Conservation (phyloP, 2,797 vertebrate species). For the Cryptoprocta ferox region DNA sequence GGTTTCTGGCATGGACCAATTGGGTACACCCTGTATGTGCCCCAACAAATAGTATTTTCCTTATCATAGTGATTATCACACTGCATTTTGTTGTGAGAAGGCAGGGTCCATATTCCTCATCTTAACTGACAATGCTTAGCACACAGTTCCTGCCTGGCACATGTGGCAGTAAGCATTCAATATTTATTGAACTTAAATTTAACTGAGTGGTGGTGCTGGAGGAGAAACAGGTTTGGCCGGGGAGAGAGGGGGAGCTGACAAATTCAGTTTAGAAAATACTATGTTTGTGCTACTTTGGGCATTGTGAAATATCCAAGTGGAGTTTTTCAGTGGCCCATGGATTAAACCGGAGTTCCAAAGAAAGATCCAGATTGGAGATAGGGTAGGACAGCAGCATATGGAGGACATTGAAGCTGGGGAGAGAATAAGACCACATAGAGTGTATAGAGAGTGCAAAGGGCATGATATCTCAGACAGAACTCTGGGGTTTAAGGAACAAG, state of each 20-base stretch:
- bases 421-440: neutral
- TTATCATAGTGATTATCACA: neutral
- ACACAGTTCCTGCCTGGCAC: neutral
- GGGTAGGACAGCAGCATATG: neutral
- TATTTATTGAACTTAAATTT: slow-evolving; percentile 39
- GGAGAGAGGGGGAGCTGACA: neutral
- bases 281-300: neutral
- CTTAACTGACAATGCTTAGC: neutral
- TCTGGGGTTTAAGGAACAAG: slow-evolving; percentile 35
- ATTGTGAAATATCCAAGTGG: neutral
- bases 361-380: slow-evolving; percentile 40
- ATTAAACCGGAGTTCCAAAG: neutral
- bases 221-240: neutral
- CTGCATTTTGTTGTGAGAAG: neutral
- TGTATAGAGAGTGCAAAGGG: neutral
- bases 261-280: neutral
- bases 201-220: neutral
- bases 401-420: neutral
- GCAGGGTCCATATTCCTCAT: neutral
- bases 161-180: neutral
- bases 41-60: neutral
- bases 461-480: neutral
- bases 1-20: neutral
- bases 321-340: neutral
- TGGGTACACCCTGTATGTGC: neutral